Base-by-base conservation (phyloP, 2,797 vertebrate species). In the Orientallactaga sibirica region DNA sequence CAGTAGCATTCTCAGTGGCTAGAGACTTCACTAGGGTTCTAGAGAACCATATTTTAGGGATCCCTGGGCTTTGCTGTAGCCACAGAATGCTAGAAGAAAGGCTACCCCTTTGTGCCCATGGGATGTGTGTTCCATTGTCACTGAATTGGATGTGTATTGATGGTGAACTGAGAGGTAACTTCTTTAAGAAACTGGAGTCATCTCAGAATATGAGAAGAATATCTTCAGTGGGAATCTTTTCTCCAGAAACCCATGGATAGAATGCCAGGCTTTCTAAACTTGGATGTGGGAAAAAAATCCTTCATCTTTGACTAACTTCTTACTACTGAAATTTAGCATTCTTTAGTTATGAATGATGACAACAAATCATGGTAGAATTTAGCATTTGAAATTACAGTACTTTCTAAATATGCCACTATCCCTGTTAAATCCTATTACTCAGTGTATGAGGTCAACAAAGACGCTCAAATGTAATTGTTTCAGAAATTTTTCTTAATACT, bases 401-500 rank as follows among this genome's bases (percentile, higher is more conserved):
- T 81, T 48, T 8, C 41, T 9, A 91, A 86, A 58, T 61, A 64
- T n/a, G 27, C 7, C 25, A 25, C 68, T 29, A 1, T 37, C 48
- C 20, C 27, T 64, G 4, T 55, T 66, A 66, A 76, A 24, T 27
- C 43, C 58, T 61, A 3, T 25, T 81, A 55, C 11, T 87, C 20
- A 66, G 9, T 78, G 25, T 41, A 73, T 43, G 27, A 76, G 48
- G 12, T 74, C 89, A 64, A 27, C 41, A n/a, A 73, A 85, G 66
- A 91, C 74, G 29, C 8, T 33, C 10, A 37, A 73, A n/a, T 81
- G n/a, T 29, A 79, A 3, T 33, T 62, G 10, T 24, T 11, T 88
- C 2, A 41, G 27, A 73, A 33, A 37, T 77, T 86, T 86, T 90
- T 92, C 33, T 67, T 62, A 91, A 24, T 77, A 43, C 90, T 94